These are phyloP conservation scores for Lepidurus couesii DNA, from an alignment of 1,140 invertebrate species.

Conservation along the genomic window DNA sequence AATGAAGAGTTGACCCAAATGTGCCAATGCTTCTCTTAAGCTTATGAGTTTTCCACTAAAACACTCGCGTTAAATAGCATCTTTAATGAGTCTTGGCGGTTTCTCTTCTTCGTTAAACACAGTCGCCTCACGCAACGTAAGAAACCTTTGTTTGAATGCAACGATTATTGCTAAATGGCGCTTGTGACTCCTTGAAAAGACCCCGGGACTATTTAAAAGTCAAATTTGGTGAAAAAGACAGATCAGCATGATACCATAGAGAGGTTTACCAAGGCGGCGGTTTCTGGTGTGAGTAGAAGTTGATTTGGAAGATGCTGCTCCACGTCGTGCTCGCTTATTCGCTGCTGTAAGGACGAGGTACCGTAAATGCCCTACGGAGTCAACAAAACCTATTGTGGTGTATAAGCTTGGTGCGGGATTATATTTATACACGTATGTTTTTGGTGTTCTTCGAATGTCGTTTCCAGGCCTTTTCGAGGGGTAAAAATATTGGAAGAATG, in stretches of 20 bases:
- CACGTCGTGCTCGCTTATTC: background rate
- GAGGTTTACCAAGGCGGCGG: background rate
- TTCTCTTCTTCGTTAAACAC: too few species aligned
- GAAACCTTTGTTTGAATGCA: too few species aligned
- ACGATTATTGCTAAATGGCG: too few species aligned
- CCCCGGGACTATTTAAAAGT: too few species aligned
- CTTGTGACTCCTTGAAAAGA: too few species aligned
- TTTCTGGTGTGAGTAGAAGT: background rate
- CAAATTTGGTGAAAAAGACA: too few species aligned
- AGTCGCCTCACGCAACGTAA: too few species aligned
- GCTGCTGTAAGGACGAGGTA: background rate
- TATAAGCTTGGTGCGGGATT: background rate
- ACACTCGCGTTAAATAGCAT: too few species aligned
- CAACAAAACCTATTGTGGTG: background rate
- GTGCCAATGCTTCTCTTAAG: background rate
- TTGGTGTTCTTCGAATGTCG: slow-evolving; percentile 1
- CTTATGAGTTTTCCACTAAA: too few species aligned
- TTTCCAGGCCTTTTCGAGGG: background rate
- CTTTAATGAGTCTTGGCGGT: too few species aligned
- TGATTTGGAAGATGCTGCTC: background rate
- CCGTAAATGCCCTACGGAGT: slow-evolving; percentile 20
- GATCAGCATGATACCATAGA: background rate
- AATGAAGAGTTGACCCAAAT: background rate
- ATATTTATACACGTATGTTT: background rate
- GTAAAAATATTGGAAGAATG: background rate